Evolutionary conservation across 2,888 invertebrate species (phyloP), one percentile per base, ranked within the genome.

Genomic region (Entomobrya multifasciata): DNA sequence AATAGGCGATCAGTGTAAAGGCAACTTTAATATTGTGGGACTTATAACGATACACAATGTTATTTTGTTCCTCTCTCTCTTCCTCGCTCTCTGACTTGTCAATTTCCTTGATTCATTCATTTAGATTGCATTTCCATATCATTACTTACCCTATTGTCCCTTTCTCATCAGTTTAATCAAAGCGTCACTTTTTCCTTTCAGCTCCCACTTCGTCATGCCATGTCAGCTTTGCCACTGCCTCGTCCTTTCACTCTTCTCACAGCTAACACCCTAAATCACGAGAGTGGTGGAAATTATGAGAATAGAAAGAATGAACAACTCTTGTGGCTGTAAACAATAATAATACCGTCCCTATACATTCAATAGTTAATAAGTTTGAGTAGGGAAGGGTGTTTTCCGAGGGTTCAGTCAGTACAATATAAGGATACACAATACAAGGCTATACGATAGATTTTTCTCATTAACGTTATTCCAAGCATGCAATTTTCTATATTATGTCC

Each of bases 91-190:
- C 55, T 27, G 81, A 80, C 80, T 81, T 81, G 86, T 86, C 86
- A 86, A 86, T 80, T 86, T 80, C 76, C 81, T 86, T 81, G 80
- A 86, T 86, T 81, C 81, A 81, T 86, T 86, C 86, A 86, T 86
- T 86, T 80, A 80, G 86, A 86, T 86, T 86, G 86, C 81, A 86
- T 86, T 86, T 86, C 86, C 86, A 86, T 86, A 86, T 86, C 86
- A 86, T 86, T 86, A 86, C 76, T 81, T 86, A 81, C 80, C 81
- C 80, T 76, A 86, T 86, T 86, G 86, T 86, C 81, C 86, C 86
- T 72, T 74, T 86, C 80, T 79, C 86, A 80, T 80, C 86, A 81
- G 74, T 67, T 80, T 86, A 86, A 86, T 86, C 86, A 86, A 86
- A 81, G 86, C 86, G 76, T 86, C 86, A 86, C 74, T 80, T 86